Conservation (phyloP, 2,888 invertebrate species). For the Sepiola atlantica region DNA sequence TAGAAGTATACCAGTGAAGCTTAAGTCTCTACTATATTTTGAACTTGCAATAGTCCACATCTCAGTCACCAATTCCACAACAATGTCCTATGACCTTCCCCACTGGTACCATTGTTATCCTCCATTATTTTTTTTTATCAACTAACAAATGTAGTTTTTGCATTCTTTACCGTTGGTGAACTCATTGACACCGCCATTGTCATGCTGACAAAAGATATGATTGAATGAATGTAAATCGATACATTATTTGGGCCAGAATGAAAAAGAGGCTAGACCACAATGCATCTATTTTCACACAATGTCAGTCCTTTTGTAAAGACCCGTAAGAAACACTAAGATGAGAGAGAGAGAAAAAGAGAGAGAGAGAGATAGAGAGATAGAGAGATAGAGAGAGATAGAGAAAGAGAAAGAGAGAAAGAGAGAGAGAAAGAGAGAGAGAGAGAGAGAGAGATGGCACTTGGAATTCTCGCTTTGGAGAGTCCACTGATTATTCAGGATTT, state of each 20-base stretch:
- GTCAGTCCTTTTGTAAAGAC: not conserved
- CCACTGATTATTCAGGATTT: not conserved
- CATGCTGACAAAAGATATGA: not conserved
- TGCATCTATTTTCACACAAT: not conserved
- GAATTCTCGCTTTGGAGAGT: no score
- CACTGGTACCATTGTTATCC: not conserved
- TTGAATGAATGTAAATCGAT: conserved; percentile 2
- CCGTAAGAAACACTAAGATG: not conserved
- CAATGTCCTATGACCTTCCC: not conserved
- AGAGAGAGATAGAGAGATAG: not conserved
- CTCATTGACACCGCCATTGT: not conserved
- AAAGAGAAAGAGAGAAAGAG: not conserved
- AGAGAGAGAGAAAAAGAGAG: not conserved
- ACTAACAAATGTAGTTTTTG: not conserved
- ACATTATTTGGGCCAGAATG: not conserved
- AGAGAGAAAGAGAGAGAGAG: not conserved
- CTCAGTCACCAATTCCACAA: not conserved
- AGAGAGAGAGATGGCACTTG: not conserved
- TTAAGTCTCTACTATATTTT: not conserved
- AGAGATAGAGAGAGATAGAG: not conserved
- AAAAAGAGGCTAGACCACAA: not conserved
- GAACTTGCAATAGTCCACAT: not conserved
- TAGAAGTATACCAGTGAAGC: not conserved
- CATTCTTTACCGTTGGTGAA: not conserved
- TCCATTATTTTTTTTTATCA: not conserved